Base-by-base conservation (phyloP, 2,888 invertebrate species). In the Atethmia centrago region DNA sequence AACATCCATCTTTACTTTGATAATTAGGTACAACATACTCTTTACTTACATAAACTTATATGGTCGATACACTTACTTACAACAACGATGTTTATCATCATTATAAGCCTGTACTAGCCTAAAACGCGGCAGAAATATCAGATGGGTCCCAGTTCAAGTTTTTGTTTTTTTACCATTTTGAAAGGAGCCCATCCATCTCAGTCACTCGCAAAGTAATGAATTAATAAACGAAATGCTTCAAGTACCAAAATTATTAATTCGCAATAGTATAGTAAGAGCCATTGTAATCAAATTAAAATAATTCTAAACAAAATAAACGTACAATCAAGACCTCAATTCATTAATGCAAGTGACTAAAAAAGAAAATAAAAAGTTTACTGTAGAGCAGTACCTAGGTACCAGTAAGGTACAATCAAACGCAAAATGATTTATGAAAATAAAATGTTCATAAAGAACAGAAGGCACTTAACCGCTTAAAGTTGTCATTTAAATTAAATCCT, bases 1-100 rank as follows among this genome's bases (percentile, higher is more conserved):
- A 77, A 82, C 79, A 77, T 80, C 79, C 85, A 85, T 63, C 80
- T 77, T 87, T 84, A 85, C 73, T 82, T 84, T 74, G 87, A 88
- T 86, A 89, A 86, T 86, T 83, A 87, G 80, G 80, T 86, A 86
- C 86, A n/a, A 85, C 86, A 87, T 87, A 86, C 82, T 83, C 78
- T 76, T 82, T 74, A 80, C 74, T 84, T 86, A 84, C 62, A 87
- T 68, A 79, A 62, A 83, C 85, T 78, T 83, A 81, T 67, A 83
- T 82, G 81, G 84, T 84, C 82, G 67, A 78, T n/a, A 82, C 79
- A 85, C 31, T 84, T 75, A 53, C 73, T 58, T n/a, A 83, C 47
- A 75, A 79, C 42, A 67, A 76, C 84, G 84, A 80, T 25, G 8
- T 47, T 28, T 56, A 70, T 70, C 84, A 71, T 64, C 77, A n/a